Conservation (phyloP, 2,797 vertebrate species). For the Sylvilagus floridanus region DNA sequence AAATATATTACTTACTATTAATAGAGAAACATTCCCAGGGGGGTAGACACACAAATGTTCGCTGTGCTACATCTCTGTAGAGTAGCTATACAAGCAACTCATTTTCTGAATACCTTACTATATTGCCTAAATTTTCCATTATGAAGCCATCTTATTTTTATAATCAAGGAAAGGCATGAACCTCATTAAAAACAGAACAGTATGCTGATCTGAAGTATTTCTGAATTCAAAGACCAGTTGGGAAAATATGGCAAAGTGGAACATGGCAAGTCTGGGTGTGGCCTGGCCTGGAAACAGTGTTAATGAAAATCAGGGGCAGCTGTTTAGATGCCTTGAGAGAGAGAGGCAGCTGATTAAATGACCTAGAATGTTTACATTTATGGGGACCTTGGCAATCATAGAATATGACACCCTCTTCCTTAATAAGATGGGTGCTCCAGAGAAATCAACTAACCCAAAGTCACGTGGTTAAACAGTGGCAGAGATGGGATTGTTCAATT, state of each 20-base stretch:
- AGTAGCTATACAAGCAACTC: not conserved
- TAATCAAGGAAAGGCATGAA: not conserved
- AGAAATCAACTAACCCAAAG: conserved; percentile 75
- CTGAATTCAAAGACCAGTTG: not conserved
- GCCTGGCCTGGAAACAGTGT: not conserved
- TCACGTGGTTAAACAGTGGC: conserved; percentile 53
- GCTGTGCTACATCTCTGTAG: not conserved
- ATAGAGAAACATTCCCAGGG: not conserved
- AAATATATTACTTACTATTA: not conserved
- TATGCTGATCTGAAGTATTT: conserved; percentile 6
- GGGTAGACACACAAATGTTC: not conserved
- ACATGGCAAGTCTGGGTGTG: not conserved
- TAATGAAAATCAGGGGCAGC: conserved; percentile 21
- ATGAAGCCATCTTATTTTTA: conserved; percentile 38
- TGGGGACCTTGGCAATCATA: conserved; percentile 61
- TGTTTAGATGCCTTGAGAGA: not conserved
- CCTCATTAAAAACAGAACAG: not conserved
- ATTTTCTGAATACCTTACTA: not conserved
- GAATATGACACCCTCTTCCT: conserved; percentile 62
- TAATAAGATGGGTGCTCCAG: conserved; percentile 72
- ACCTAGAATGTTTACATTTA: conserved; percentile 73
- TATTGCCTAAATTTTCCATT: conserved; percentile 16
- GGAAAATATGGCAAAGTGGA: not conserved
- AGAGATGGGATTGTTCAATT: conserved; percentile 63
- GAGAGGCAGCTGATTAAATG: conserved; percentile 17